Evolutionary conservation across 1,140 invertebrate genomes (phyloP), one percentile per base, ranked within the genome.

Genomic region (Rhizoglyphus robini): DNA sequence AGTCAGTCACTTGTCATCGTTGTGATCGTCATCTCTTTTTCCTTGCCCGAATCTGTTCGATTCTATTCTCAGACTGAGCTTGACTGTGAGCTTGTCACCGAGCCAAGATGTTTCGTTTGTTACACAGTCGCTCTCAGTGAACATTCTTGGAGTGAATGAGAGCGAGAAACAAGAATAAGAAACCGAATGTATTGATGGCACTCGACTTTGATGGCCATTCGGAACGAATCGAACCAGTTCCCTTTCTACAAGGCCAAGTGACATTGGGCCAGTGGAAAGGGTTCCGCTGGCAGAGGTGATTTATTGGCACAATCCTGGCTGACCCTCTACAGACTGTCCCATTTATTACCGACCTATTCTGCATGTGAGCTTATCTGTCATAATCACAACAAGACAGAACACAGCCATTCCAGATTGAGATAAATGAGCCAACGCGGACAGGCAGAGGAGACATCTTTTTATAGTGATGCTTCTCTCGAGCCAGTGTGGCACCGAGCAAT

Each of bases 141-240:
- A 41, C 36, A 41, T 41, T 41, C 36, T 41, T 41, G 8, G 18
- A 41, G 20, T 54, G 51, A 54, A 54, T 54, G 51, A 54, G 51
- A 54, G 51, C 51, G 51, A 54, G 51, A 20, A 54, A 15, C 15
- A 54, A 25, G 51, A 54, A 54, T 54, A 54, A 8, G 23, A 54
- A 54, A 54, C 8, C 51, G 23, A 54, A 8, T 8, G 51, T 32
- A 54, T 54, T 54, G 51, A 54, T 54, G 23, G 51, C 51, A 54
- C 51, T 8, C 31, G 20, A 32, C 51, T 32, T 25, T 23, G 23
- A 46, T 23, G 15, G 41, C 41, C 41, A 23, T 46, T 46, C n/a
- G n/a, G n/a, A n/a, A n/a, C n/a, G n/a, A n/a, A n/a, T n/a, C n/a
- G n/a, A n/a, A n/a, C n/a, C n/a, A n/a, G n/a, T n/a, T n/a, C n/a